Base-by-base conservation (phyloP, 2,797 vertebrate genomes). In the Lindbergichthys nudifrons region DNA sequence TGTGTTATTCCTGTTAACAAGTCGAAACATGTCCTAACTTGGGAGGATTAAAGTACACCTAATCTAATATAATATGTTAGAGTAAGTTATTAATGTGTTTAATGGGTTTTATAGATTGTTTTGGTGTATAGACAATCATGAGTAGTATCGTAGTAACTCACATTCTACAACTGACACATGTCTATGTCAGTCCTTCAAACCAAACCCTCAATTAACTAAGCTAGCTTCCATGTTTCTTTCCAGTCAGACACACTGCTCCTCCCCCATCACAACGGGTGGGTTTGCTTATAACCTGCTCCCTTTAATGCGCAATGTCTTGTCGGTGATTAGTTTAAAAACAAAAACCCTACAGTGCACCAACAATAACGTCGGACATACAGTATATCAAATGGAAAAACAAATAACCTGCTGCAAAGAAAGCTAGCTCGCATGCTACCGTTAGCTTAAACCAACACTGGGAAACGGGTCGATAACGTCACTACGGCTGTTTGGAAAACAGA, bases 131-230 rank as follows among this genome's bases (percentile, higher is more conserved):
- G 3, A 15, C 3, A 26, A 2, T 12, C 4, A 18, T 30, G 5
- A 46, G 5, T 21, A 9, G 26, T 26, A 26, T 26, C 4, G 4
- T 21, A 6, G 9, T 42, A 41, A 65, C 7, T 62, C n/a, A 23
- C 10, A 13, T 42, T 3, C 18, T 59, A 19, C 4, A 51, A 18
- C 9, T 36, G 3, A 48, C 79, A 73, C 7, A 19, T 74, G 86
- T 42, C 15, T 11, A 3, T 30, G 66, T 74, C 70, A 68, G 7
- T 87, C 76, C 82, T 14, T 18, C 6, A 47, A 41, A 1, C 13
- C 4, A 26, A 3, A 36, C 26, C 47, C 10, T 51, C 4, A 36
- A 39, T 59, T 50, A 10, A 68, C 32, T 36, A 36, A 36, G 32
- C 32, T 9, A 2, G 23, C 19, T 23, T 65, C 32, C 23, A 9